Evolutionary conservation across 2,888 invertebrate genomes (phyloP).

Genomic region (Drosophila mimetica): DNA sequence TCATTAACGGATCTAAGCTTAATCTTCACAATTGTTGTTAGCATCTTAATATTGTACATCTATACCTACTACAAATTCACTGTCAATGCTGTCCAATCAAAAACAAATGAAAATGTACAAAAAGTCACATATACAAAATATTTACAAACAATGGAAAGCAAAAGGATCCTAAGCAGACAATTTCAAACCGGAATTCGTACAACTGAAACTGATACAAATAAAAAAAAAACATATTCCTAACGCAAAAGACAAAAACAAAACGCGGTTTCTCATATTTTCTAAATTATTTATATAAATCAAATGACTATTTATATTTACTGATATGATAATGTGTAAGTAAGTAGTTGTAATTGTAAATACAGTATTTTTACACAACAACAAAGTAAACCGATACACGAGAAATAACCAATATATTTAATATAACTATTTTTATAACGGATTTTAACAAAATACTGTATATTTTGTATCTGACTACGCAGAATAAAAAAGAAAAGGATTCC

Average conservation of each 20-base stretch:
- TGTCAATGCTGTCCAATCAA: constrained; percentile 32
- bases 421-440: constrained; percentile 73
- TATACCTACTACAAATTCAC: constrained; percentile 42
- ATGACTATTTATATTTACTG: constrained; percentile 71
- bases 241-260: constrained; percentile 59
- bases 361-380: constrained; percentile 70
- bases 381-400: constrained; percentile 39
- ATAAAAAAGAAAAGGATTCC: constrained; percentile 64
- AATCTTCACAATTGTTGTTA: constrained; percentile 8
- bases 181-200: constrained; percentile 66
- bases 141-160: constrained; percentile 47
- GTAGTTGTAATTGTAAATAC: constrained; percentile 75
- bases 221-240: constrained; percentile 67
- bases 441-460: constrained; percentile 61
- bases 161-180: constrained; percentile 41
- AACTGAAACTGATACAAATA: constrained; percentile 66
- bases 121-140: constrained; percentile 53
- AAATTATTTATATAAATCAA: constrained; percentile 74
- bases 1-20: constrained; percentile 3
- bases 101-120: constrained; percentile 46
- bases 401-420: constrained; percentile 52
- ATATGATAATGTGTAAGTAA: constrained; percentile 63
- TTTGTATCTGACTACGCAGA: constrained; percentile 63
- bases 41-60: constrained; percentile 32
- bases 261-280: constrained; percentile 79